Evolutionary conservation across 2,113 vertebrate genomes (phyloP), one percentile per base, ranked within the genome.

Genomic region (Leptobrachium leishanense): DNA sequence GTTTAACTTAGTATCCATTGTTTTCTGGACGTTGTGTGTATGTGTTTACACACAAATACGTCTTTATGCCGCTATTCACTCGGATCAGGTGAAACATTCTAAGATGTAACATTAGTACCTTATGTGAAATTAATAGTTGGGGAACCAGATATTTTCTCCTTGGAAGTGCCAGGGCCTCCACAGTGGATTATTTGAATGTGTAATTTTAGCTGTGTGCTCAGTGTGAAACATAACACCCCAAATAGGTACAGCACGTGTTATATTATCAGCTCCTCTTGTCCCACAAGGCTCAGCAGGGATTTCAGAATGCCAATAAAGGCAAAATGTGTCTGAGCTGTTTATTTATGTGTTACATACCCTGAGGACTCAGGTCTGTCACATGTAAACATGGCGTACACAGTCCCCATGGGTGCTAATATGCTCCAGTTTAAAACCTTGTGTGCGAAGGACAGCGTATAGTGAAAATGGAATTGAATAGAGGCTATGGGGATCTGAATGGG

Each of bases 201-300:
- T 74, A 80, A 73, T 73, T 66, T 73, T 67, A 79, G 77, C 69
- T 79, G 42, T 64, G 50, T 79, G 62, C 40, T 73, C 70, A 31
- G 44, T 79, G 77, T 65, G 63, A 79, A 79, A 73, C 20, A 43
- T 80, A 67, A 80, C 77, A 74, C 77, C 65, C 66, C 64, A 74
- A 67, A 74, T 53, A 74, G 50, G 71, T 73, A 66, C 15, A 67
- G 50, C 74, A 76, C 42, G 50, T 68, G 63, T 64, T 57, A 68
- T 59, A 39, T 46, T 74, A 68, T 68, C 65, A 57, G 54, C 41
- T 79, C 72, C 20, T 72, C 62, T 43, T 15, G 70, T 15, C 53
- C 64, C 71, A 68, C 63, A 66, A n/a, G 43, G 46, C 44, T 68
- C 42, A 55, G 42, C 42, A 68, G 77, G 70, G 70, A 55, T 46